phyloP scores from a whole-genome alignment of 2,797 vertebrate species.

The Neosilurus hyrtlii region DNA sequence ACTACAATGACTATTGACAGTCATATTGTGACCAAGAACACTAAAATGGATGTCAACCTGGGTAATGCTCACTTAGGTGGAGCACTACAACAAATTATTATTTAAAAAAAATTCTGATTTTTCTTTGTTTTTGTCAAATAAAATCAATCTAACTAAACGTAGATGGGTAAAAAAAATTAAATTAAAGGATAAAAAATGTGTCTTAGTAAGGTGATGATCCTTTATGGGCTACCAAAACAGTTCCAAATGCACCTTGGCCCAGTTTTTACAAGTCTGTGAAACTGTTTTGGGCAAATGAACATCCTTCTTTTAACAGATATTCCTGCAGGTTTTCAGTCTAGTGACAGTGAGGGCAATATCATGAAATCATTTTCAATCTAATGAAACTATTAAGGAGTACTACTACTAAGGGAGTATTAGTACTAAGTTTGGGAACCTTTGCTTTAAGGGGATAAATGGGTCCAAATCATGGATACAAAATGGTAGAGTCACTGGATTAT shows the following conservation, averaged over 20 bases:
- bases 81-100: neutral
- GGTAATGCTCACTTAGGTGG: neutral
- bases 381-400: neutral
- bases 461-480: neutral
- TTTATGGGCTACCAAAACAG: neutral
- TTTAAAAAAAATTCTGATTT: neutral
- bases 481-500: neutral
- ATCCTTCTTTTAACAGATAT: neutral
- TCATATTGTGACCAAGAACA: conserved; percentile 21
- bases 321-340: neutral
- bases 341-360: neutral
- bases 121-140: neutral
- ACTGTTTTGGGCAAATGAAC: neutral
- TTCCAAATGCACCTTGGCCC: neutral
- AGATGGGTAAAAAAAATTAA: neutral
- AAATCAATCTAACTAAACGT: neutral
- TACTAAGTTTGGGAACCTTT: neutral
- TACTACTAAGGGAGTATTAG: too few relatives aligned
- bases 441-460: neutral
- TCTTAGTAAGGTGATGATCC: neutral
- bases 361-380: neutral
- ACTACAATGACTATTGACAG: neutral
- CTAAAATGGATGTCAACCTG: neutral
- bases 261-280: neutral
- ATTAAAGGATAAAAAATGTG: neutral